Evolutionary conservation across 1,140 invertebrate genomes (phyloP).

Genomic region (Aphaenogaster floridana): DNA sequence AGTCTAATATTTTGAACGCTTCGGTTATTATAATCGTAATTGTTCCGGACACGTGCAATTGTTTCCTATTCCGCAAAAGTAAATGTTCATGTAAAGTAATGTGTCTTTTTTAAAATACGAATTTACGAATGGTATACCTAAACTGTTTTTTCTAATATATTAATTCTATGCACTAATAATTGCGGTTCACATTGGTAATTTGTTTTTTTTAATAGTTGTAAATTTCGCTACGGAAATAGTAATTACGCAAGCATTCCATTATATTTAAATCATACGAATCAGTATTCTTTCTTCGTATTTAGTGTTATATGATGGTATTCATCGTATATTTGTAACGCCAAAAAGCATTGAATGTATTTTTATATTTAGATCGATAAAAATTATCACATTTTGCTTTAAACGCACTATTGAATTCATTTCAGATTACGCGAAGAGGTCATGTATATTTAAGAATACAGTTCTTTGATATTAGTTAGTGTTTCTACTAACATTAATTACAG

Average conservation of each 20-base stretch:
- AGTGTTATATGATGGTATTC: background rate
- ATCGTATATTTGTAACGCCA: background rate
- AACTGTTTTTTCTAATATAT: too few relatives aligned
- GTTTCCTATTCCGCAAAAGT: background rate
- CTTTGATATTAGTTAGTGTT: background rate
- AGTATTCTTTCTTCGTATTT: background rate
- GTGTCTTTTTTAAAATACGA: background rate
- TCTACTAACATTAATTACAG: background rate
- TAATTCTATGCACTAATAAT: too few relatives aligned
- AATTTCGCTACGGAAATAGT: background rate
- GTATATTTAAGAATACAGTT: background rate
- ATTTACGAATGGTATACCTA: too few relatives aligned
- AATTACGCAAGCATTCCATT: conserved; percentile 14
- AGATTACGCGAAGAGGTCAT: background rate
- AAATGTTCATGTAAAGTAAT: conserved; percentile 8
- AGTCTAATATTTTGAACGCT: background rate
- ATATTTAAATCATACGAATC: background rate
- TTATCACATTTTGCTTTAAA: background rate
- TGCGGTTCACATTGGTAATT: too few relatives aligned
- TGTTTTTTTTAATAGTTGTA: background rate
- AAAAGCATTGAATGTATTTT: conserved; percentile 4
- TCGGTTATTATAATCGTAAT: background rate
- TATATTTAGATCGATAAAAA: conserved; percentile 7
- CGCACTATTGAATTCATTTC: background rate
- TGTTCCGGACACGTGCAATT: background rate